Evolutionary conservation across 64 coral and sea anemone genomes (phyloP), one percentile per base, ranked within the genome.

Genomic region (Actinia tenebrosa): DNA sequence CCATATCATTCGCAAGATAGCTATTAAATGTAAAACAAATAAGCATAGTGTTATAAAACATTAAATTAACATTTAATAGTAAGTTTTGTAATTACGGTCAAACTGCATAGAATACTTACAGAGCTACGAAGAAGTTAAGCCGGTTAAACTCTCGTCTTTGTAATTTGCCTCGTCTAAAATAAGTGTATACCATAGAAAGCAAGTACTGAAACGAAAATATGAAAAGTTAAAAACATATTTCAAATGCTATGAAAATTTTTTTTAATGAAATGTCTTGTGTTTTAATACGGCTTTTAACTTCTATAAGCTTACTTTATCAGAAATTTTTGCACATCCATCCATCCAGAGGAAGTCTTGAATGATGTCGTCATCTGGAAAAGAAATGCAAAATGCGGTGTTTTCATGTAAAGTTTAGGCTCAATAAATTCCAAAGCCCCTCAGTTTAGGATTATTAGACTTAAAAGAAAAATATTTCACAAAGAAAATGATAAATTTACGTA

Each of bases 341-440:
- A 99, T 95, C 97, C 97, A 99, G 16, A 99, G 86, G 50, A 99
- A 99, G 80, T 99, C 97, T 91, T 95, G 97, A 86, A 99, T 95
- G 79, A 95, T 61, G 77, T 99, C 93, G 89, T 99, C 97, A 87
- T 99, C 97, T 99, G 78, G 42, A 89, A 59, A 78, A 71, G 86
- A 4, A 30, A 10, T 66, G 19, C 14, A 44, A 60, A 64, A 61
- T 20, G 66, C n/a, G n/a, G n/a, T 85, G 22, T 7, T 80, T 7
- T 79, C 15, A 45, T 1, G 16, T 50, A 50, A 81, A 81, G 2
- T n/a, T 45, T 45, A 45, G 16, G 1, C 7, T 15, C 7, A 75
- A 13, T 42, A 23, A 8, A 75, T 8, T n/a, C 14, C 16, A 75
- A 26, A 75, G 19, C 71, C 71, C 16, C 16, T 75, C 71, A 75